Percentiles rank a stretch among this genome's conserved stretches.
Evolutionary conservation across 2,888 invertebrate genomes (phyloP).

Genomic region (Malthinus flaveolus): DNA sequence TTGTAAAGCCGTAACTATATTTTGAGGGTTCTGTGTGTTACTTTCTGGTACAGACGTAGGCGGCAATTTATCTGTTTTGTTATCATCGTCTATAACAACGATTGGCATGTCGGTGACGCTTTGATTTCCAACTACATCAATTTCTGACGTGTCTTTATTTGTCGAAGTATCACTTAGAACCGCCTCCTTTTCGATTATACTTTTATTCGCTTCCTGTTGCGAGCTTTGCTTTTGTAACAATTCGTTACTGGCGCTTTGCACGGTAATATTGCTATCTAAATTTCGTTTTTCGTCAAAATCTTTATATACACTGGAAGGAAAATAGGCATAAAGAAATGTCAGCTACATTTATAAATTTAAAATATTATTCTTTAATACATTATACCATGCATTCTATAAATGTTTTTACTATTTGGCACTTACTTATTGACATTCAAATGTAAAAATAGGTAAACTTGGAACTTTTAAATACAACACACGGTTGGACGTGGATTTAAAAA

Average conservation of each 20-base stretch:
- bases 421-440: too few relatives aligned
- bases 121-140: constrained; percentile 50
- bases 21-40: constrained; percentile 19
- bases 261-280: constrained; percentile 32
- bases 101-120: constrained; percentile 49
- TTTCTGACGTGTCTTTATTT: constrained; percentile 14
- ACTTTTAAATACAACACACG: too few relatives aligned
- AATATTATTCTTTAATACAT: too few relatives aligned
- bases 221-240: constrained; percentile 28
- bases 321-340: neutral
- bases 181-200: constrained; percentile 8
- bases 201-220: constrained; percentile 24
- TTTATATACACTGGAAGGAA: constrained; percentile 46
- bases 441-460: too few relatives aligned
- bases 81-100: constrained; percentile 36
- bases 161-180: constrained; percentile 11
- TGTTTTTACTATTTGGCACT: too few relatives aligned
- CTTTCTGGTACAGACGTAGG: neutral
- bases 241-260: constrained; percentile 34
- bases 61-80: constrained; percentile 35
- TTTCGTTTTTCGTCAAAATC: constrained; percentile 45
- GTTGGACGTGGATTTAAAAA: too few relatives aligned
- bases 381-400: too few relatives aligned
- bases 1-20: constrained; percentile 18
- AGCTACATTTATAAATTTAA: neutral